Evolutionary conservation across 2,113 vertebrate genomes (phyloP).

Genomic region (Gallinago jamesoni): DNA sequence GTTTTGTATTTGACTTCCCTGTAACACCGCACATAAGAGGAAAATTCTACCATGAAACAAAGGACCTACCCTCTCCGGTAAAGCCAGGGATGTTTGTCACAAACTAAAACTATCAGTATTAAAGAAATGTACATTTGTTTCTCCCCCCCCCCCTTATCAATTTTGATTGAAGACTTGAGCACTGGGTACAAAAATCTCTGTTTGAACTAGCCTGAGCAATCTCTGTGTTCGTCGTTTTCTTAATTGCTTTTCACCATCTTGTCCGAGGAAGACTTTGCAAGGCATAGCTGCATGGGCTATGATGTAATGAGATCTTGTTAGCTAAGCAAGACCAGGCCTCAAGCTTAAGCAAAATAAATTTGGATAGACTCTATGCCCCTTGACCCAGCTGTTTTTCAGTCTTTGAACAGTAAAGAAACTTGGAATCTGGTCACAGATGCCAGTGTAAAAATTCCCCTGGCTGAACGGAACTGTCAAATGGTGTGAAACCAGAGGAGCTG

Average conservation of each 20-base stretch:
- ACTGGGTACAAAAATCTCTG: not conserved
- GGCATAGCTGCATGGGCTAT: slow-evolving; percentile 16
- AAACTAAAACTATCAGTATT: slow-evolving; percentile 20
- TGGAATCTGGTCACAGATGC: slow-evolving; percentile 49
- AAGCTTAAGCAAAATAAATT: slow-evolving; percentile 54
- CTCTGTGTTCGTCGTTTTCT: not conserved
- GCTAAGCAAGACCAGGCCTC: slow-evolving; percentile 52
- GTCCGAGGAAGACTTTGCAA: slow-evolving; percentile 43
- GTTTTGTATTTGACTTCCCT: not conserved
- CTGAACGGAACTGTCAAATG: not conserved
- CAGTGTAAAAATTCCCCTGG: slow-evolving; percentile 10
- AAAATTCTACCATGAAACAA: not conserved
- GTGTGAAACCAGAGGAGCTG: slow-evolving; percentile 22
- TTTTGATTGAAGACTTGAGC: slow-evolving; percentile 19
- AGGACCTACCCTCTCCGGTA: slow-evolving; percentile 3
- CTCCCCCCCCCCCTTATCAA: not conserved
- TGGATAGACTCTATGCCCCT: slow-evolving; percentile 35
- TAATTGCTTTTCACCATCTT: slow-evolving; percentile 31
- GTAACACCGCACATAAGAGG: not conserved
- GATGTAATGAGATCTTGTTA: slow-evolving; percentile 56
- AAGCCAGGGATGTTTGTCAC: not conserved
- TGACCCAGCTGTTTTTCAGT: slow-evolving; percentile 47
- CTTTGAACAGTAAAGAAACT: slow-evolving; percentile 45
- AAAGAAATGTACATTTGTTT: not conserved
- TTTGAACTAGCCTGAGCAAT: slow-evolving; percentile 17